These are phyloP conservation scores for Enteromius anoplus DNA, from an alignment of 2,797 vertebrate genomes.

Conservation along the genomic window DNA sequence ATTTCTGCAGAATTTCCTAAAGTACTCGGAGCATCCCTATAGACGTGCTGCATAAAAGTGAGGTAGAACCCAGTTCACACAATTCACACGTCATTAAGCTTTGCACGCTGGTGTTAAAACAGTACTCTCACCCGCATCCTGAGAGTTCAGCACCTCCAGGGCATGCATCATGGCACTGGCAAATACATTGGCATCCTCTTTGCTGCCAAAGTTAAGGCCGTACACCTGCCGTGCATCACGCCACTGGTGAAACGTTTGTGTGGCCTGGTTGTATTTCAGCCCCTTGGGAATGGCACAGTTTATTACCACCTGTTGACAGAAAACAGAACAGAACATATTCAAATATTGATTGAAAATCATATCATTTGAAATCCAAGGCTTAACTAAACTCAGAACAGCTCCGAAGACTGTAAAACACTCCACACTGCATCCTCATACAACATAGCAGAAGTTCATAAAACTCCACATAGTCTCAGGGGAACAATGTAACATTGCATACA, in stretches of 20 bases:
- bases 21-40: not conserved
- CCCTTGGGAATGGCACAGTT: slow-evolving; percentile 99
- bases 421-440: not conserved
- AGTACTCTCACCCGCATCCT: slow-evolving; percentile 87
- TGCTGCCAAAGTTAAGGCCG: slow-evolving; percentile 98
- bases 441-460: not conserved
- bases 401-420: not conserved
- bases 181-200: slow-evolving; percentile 98
- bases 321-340: not conserved
- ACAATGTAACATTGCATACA: not conserved
- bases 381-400: not conserved
- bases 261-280: slow-evolving; percentile 99
- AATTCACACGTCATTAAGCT: slow-evolving; percentile 17
- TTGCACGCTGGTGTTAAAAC: not conserved
- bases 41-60: not conserved
- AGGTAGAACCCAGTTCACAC: not conserved
- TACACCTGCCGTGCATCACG: slow-evolving; percentile 97
- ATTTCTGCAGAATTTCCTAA: not conserved
- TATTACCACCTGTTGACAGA: slow-evolving; percentile 89
- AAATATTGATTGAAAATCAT: not conserved
- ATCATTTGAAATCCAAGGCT: not conserved
- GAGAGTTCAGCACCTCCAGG: slow-evolving; percentile 98
- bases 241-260: slow-evolving; percentile 99
- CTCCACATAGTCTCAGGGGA: not conserved
- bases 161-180: slow-evolving; percentile 99